Evolutionary conservation across 2,113 vertebrate genomes (phyloP).

Genomic region (Gambusia holbrooki): DNA sequence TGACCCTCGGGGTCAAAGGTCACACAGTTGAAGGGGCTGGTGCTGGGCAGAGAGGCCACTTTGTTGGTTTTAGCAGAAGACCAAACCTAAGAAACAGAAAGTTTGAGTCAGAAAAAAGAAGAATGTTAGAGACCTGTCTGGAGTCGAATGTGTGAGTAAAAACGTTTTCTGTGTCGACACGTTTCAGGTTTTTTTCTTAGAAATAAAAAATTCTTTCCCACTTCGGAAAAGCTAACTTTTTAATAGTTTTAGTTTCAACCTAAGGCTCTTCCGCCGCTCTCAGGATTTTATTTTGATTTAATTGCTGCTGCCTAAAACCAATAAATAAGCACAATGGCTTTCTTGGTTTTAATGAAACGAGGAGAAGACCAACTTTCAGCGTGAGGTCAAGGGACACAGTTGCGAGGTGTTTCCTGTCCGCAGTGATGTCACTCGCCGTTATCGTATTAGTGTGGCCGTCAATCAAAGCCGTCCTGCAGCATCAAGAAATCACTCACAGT

Average conservation of each 20-base stretch:
- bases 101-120: neutral
- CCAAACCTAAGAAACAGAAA: conserved; percentile 81
- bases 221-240: too few relatives aligned
- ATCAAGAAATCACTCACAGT: neutral
- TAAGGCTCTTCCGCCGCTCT: too few relatives aligned
- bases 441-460: conserved; percentile 82
- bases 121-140: neutral
- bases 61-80: conserved; percentile 72
- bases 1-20: conserved; percentile 83
- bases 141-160: neutral
- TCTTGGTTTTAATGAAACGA: too few relatives aligned
- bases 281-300: too few relatives aligned
- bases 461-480: conserved; percentile 76
- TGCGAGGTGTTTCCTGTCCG: conserved; percentile 80
- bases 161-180: neutral
- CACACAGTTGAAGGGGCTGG: conserved; percentile 83
- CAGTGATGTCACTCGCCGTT: conserved; percentile 81
- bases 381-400: conserved; percentile 85
- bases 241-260: too few relatives aligned
- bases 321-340: too few relatives aligned
- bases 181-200: neutral
- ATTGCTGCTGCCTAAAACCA: too few relatives aligned
- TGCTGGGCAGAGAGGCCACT: conserved; percentile 57
- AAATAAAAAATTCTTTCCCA: neutral
- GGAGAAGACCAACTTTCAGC: conserved; percentile 70